Evolutionary conservation across 2,797 vertebrate species (phyloP), one percentile per base, ranked within the genome.

Genomic region (Sebastes taczanowskii): DNA sequence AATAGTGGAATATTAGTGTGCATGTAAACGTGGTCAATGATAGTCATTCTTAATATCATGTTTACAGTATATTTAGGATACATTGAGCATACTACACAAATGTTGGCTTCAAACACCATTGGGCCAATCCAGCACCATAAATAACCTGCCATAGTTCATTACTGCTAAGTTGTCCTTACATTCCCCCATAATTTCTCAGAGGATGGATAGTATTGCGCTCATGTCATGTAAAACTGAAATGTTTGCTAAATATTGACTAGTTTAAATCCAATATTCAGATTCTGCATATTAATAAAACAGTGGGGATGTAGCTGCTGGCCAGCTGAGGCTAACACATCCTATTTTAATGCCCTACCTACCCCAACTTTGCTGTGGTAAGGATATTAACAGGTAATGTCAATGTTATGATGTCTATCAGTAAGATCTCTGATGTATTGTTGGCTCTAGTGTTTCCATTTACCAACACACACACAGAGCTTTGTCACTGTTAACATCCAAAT

Each of bases 341-440:
- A 68, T 60, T 18, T 63, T 67, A 55, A 13, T 74, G 14, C 13
- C 25, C 25, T 13, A 38, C 58, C 6, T 60, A 30, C 30, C 16
- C 29, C 16, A 18, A 53, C 35, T 80, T 56, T 74, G 52, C 38
- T 34, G 32, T 84, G 60, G 61, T 63, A 77, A 83, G 61, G 60
- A 76, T 58, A 52, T 58, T 46, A 74, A 71, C 66, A 87, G 85
- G 66, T 84, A 72, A 81, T 68, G 42, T 68, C 11, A 64, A 27
- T 60, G 73, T 53, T 64, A 55, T 58, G 23, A 69, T 71, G 35
- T 58, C 6, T 20, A 20, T 67, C 46, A 71, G 29, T 53, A 30
- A 52, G 46, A 70, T 30, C 14, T 66, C n/a, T 70, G 38, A 61
- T 68, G 64, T 72, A 10, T 53, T 34, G 20, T 16, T 35, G 67